Base-by-base conservation (phyloP, 2,888 invertebrate genomes). In the Macroteleia sp. region DNA sequence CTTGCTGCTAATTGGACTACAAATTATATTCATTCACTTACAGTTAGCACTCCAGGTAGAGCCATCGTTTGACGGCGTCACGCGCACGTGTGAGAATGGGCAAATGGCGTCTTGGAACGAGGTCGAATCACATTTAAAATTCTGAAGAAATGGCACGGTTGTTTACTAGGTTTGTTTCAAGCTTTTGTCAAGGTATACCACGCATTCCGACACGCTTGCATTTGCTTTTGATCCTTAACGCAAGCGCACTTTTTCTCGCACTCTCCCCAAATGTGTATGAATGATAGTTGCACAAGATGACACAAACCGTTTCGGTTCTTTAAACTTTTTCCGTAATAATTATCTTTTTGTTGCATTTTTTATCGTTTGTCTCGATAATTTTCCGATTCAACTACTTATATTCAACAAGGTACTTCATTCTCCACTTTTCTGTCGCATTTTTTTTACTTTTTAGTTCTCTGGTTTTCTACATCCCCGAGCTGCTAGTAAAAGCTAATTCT, bases 351-450 rank as follows among this genome's bases (percentile, higher is more conserved):
- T 25, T 54, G 19, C 39, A 6, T 22, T 34, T 48, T 39, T 46
- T 1, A n/a, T 19, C 6, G 28, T 14, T 66, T 30, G 39, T 30
- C 42, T 56, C 41, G 42, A 42, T 85, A n/a, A 69, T 25, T 86
- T 85, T 85, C 83, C 85, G 82, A 85, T 85, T 87, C 80, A 87
- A 82, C 88, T 89, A 89, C 87, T 89, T 90, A 89, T 87, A 88
- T 79, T 89, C 89, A 88, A 91, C 88, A 90, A 91, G 90, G 90
- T 90, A 90, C 90, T 89, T 86, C 86, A 87, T 87, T 87, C 84
- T 87, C 83, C 79, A 82, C 80, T 82, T 78, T 77, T 77, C 46
- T 64, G 5, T 25, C 25, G 6, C 6, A 25, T 2, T 4, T 62
- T 44, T 61, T 14, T 54, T 62, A 14, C 10, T 22, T 44, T 41